Conservation (phyloP, 1,140 invertebrate genomes). For the Coboldia fuscipes region DNA sequence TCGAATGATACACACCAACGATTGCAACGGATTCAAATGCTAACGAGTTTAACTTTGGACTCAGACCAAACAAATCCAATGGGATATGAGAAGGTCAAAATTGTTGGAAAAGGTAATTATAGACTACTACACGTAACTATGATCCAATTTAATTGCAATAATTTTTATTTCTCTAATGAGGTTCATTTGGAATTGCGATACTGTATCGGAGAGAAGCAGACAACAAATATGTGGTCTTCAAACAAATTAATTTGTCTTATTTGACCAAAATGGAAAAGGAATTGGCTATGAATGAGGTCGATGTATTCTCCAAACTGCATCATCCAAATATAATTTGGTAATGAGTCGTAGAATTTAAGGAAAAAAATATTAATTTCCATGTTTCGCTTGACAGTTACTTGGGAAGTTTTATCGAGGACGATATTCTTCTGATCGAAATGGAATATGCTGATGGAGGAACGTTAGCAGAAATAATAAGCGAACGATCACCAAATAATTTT, state of each 20-base stretch:
- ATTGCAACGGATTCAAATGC: too few relatives aligned
- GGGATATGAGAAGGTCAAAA: conserved; percentile 13
- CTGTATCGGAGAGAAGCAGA: conserved; percentile 43
- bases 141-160: not conserved
- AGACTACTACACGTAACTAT: too few relatives aligned
- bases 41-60: not conserved
- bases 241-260: conserved; percentile 55
- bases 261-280: conserved; percentile 41
- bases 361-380: not conserved
- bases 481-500: conserved; percentile 18
- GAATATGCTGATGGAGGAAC: conserved; percentile 62
- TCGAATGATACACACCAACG: too few relatives aligned
- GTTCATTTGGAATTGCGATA: conserved; percentile 54
- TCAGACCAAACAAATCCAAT: not conserved
- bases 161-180: conserved; percentile 14
- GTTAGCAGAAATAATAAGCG: conserved; percentile 36
- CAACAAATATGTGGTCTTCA: conserved; percentile 45
- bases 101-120: conserved; percentile 13
- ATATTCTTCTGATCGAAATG: conserved; percentile 57
- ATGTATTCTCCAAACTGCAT: conserved; percentile 43
- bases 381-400: conserved; percentile 30
- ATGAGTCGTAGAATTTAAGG: conserved; percentile 2
- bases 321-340: conserved; percentile 49
- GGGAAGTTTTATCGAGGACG: conserved; percentile 53
- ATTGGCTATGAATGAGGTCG: conserved; percentile 55